phyloP scores from a whole-genome alignment of 2,797 vertebrate species.

The Gambelia wislizenii region DNA sequence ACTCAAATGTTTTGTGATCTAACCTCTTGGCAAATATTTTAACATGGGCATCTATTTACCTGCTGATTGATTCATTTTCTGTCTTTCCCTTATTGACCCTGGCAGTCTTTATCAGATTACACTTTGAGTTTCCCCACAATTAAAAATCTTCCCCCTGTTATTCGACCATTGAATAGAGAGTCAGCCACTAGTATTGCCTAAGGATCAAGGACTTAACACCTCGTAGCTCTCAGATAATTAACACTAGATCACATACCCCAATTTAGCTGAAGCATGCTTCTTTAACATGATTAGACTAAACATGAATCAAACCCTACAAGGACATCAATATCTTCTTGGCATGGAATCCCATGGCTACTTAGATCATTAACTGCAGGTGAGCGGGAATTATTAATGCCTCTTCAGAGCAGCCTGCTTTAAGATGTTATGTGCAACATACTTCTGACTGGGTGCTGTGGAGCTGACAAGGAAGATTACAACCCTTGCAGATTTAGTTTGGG shows the following conservation, averaged over 20 bases:
- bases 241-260: slow-evolving; percentile 2
- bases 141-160: neutral
- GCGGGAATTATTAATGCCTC: neutral
- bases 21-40: neutral
- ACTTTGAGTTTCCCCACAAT: neutral
- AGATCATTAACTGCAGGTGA: slow-evolving; percentile 18
- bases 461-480: neutral
- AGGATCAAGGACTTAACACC: slow-evolving; percentile 3
- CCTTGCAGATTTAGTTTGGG: neutral
- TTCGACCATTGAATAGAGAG: neutral
- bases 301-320: slow-evolving; percentile 1
- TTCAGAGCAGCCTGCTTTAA: neutral
- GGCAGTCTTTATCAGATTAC: neutral
- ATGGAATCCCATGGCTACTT: accelerated
- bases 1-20: neutral
- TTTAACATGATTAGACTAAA: slow-evolving; percentile 25
- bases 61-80: neutral
- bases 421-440: no score
- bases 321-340: neutral
- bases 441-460: neutral
- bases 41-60: neutral
- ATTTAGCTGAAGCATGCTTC: slow-evolving; percentile 4
- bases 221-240: slow-evolving; percentile 18
- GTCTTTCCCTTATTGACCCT: neutral
- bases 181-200: neutral